Percentiles rank a stretch among this genome's conserved stretches.
phyloP scores from a whole-genome alignment of 2,888 invertebrate genomes.

The Empis livida region DNA sequence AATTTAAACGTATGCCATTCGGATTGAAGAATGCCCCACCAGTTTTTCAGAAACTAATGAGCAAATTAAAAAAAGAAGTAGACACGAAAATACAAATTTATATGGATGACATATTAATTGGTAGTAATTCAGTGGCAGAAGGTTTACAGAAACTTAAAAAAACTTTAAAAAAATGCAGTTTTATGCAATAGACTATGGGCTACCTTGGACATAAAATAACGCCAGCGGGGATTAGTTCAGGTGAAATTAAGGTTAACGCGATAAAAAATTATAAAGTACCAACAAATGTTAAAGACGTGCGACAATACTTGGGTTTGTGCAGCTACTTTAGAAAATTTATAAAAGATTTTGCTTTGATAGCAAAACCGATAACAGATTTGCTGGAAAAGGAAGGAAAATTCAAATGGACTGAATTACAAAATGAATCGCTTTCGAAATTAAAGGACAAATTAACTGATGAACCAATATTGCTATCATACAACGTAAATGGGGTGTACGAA shows the following conservation, averaged over 20 bases:
- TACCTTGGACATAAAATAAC: too few species aligned
- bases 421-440: neutral
- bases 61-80: neutral
- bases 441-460: neutral
- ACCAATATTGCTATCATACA: neutral
- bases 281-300: neutral
- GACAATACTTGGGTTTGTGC: neutral
- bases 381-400: neutral
- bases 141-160: neutral
- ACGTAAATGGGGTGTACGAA: neutral
- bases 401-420: neutral
- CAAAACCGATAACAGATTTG: neutral
- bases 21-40: neutral
- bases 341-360: neutral
- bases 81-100: neutral
- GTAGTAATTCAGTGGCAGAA: neutral
- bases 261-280: neutral
- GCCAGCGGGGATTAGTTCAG: too few species aligned
- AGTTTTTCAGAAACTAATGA: neutral
- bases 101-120: neutral
- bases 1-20: neutral
- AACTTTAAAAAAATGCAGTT: neutral
- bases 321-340: constrained; percentile 1
- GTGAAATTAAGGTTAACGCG: too few species aligned
- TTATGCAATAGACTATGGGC: neutral